Percentiles rank a stretch among this genome's conserved stretches.
These are phyloP conservation scores for Acleris emargana DNA, from an alignment of 2,888 invertebrate species.

Conservation along the genomic window DNA sequence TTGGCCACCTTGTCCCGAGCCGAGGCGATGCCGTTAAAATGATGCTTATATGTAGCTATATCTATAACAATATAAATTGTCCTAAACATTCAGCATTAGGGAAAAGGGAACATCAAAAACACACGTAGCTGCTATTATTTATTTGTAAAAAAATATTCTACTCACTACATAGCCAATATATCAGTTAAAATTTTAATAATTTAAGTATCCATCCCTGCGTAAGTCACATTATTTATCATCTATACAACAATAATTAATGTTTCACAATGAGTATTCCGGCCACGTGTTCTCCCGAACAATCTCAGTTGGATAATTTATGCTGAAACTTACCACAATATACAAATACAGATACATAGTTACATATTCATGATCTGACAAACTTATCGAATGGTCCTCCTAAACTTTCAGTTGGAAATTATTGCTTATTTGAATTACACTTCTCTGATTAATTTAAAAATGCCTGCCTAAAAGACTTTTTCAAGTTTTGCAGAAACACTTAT, in stretches of 20 bases:
- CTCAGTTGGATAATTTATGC: conserved; percentile 80
- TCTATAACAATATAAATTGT: too few species aligned
- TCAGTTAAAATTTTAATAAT: conserved; percentile 84
- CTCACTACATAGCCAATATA: conserved; percentile 87
- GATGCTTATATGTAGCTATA: too few species aligned
- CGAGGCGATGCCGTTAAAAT: too few species aligned
- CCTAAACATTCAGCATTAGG: not conserved
- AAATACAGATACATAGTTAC: conserved; percentile 61
- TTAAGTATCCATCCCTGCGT: conserved; percentile 85
- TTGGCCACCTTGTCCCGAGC: too few species aligned
- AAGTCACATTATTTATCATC: conserved; percentile 84
- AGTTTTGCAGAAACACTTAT: conserved; percentile 32
- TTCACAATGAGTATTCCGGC: conserved; percentile 81
- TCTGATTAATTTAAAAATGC: conserved; percentile 27
- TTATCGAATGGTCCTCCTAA: conserved; percentile 76
- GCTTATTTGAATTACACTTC: conserved; percentile 50
- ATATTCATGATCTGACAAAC: conserved; percentile 54
- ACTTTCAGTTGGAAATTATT: conserved; percentile 70
- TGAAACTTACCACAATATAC: conserved; percentile 71
- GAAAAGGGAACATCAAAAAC: conserved; percentile 38
- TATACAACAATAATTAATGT: conserved; percentile 82
- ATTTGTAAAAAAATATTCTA: conserved; percentile 89
- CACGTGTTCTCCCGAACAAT: conserved; percentile 61
- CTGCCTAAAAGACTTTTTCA: conserved; percentile 45
- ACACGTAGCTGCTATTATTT: conserved; percentile 84